A percentile compares a stretch with the other conserved stretches of the same genome.
Conservation (phyloP, 1,140 invertebrate genomes). For the Philotrypesis tridentata region DNA sequence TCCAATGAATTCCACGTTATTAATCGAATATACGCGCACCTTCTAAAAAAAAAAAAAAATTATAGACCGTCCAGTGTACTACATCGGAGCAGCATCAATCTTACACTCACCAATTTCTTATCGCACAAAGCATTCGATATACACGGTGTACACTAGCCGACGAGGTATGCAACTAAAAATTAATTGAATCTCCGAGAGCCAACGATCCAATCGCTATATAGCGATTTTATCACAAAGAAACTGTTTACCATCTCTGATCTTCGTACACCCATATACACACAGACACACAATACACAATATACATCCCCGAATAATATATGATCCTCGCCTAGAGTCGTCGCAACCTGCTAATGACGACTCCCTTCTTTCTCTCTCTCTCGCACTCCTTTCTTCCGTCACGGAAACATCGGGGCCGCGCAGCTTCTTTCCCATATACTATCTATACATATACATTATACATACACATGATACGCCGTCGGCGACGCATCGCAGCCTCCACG, state of each 20-base stretch:
- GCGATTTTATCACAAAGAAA: not conserved
- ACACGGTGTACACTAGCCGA: too few relatives aligned
- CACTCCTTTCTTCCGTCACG: not conserved
- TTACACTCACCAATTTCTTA: too few relatives aligned
- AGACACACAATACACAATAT: not conserved
- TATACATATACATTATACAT: not conserved
- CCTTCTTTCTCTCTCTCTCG: not conserved
- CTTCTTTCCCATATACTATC: not conserved
- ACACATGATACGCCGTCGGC: too few relatives aligned
- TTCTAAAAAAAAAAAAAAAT: too few relatives aligned
- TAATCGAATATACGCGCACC: not conserved
- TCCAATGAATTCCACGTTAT: too few relatives aligned
- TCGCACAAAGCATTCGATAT: not conserved
- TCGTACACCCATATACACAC: not conserved
- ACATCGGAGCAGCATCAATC: too few relatives aligned
- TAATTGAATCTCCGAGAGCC: not conserved
- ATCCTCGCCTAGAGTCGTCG: constrained; percentile 27
- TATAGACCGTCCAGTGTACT: too few relatives aligned
- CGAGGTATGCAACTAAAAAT: not conserved
- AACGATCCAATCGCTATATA: not conserved
- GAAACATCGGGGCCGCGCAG: not conserved
- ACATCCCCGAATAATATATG: not conserved
- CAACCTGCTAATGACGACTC: constrained; percentile 54
- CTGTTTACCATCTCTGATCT: not conserved
- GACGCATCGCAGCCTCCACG: too few relatives aligned